Evolutionary conservation across 2,797 vertebrate genomes (phyloP).

Genomic region (Aotus griseimembra): DNA sequence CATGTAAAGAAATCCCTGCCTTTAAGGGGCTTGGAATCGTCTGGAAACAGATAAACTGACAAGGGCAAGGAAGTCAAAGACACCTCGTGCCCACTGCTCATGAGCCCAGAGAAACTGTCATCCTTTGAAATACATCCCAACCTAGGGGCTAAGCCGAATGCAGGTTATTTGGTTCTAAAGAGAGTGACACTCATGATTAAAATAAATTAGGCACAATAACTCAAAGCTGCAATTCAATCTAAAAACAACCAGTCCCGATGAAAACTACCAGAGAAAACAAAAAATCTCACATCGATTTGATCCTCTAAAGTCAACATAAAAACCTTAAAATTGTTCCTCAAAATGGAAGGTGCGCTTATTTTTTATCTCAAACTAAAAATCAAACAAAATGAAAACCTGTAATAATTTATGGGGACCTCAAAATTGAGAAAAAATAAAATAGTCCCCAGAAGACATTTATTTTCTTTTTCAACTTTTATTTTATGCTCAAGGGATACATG

Average conservation of each 20-base stretch:
- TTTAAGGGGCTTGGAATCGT: neutral
- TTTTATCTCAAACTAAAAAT: neutral
- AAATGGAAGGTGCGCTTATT: neutral
- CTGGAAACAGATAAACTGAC: neutral
- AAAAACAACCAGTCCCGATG: neutral
- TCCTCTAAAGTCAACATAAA: conserved; percentile 21
- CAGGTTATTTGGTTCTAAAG: neutral
- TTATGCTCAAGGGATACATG: neutral
- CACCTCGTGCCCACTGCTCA: fast-evolving
- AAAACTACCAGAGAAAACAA: conserved; percentile 59
- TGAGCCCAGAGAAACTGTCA: neutral
- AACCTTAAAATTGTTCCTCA: conserved; percentile 2
- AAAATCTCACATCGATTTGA: neutral
- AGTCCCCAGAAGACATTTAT: neutral
- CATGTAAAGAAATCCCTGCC: neutral
- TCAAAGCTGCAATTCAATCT: neutral
- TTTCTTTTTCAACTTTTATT: neutral
- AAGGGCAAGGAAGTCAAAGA: too few species aligned
- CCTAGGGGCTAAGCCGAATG: neutral
- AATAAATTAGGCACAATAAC: conserved; percentile 25
- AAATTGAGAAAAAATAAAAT: neutral
- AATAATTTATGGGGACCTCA: neutral
- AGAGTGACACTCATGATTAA: neutral
- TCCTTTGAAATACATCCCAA: neutral
- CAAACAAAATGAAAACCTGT: neutral